These are phyloP conservation scores for Ammospiza caudacuta DNA, from an alignment of 2,113 vertebrate genomes.

Conservation along the genomic window DNA sequence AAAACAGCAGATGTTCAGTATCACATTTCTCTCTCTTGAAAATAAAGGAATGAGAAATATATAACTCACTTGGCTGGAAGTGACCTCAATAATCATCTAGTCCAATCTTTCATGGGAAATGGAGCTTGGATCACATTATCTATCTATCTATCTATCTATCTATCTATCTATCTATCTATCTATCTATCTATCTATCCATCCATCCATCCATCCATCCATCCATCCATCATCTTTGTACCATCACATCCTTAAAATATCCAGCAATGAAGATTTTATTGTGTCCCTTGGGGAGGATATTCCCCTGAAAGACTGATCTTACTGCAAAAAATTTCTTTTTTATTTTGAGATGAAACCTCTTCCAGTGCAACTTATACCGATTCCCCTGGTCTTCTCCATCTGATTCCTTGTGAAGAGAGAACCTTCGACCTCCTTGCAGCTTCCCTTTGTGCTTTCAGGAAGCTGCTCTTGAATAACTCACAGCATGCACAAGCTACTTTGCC, in stretches of 20 bases:
- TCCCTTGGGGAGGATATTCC: not conserved
- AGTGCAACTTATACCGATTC: not conserved
- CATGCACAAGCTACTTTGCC: not conserved
- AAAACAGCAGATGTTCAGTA: not conserved
- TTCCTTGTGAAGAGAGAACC: not conserved
- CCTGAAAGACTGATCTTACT: not conserved
- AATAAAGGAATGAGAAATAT: not conserved
- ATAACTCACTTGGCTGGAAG: not conserved
- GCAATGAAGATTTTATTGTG: rapidly evolving
- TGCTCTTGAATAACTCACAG: not conserved
- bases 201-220: not conserved
- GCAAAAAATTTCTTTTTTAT: not conserved
- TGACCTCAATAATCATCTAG: not conserved
- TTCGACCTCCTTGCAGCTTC: not conserved
- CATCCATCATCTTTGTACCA: not conserved
- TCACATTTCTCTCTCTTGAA: not conserved
- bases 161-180: not conserved
- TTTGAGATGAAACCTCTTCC: not conserved
- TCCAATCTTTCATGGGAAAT: not conserved
- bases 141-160: not conserved
- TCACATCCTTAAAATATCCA: not conserved
- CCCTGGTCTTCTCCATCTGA: not conserved
- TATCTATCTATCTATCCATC: not conserved
- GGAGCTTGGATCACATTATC: not conserved
- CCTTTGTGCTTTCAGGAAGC: not conserved